Evolutionary conservation across 1,140 invertebrate genomes (phyloP), one percentile per base, ranked within the genome.

Genomic region (Drosophila busckii): DNA sequence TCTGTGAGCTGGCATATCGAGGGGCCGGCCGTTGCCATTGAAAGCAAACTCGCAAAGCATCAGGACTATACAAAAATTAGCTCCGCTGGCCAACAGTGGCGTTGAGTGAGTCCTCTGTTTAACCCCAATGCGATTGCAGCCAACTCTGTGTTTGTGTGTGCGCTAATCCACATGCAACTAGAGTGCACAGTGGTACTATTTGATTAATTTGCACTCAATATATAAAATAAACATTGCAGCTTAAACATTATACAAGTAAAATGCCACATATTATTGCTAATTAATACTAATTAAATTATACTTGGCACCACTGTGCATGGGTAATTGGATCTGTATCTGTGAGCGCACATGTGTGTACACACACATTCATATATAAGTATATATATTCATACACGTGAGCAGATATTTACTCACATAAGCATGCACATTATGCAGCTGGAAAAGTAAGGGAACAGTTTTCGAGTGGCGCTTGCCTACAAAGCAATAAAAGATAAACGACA

Each of bases 341-440:
- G 15, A 13, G 19, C 9, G 23, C 7, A 16, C 19, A 31, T 25
- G 12, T 35, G 7, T n/a, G 48, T 10, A 23, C 9, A 28, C n/a
- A 25, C n/a, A 20, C 10, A 9, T 8, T 17, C 13, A 25, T 13
- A 28, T n/a, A 20, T 8, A 41, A 41, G 22, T 22, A 13, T 38
- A 25, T 40, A 10, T 35, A 9, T n/a, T 25, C 37, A 10, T 35
- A 9, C n/a, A 29, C 37, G 32, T 35, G 12, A 19, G 31, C 56
- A 82, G 76, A 83, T 83, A 83, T n/a, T n/a, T n/a, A n/a, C n/a
- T n/a, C n/a, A n/a, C 75, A 80, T 70, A 82, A 69, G 75, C 69
- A 69, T 78, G 69, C 52, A 80, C 75, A 82, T 80, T 80, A 82
- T 75, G 55, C 64, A 55, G 23, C 53, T 63, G 70, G 56, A 65